Conservation (phyloP, 2,888 invertebrate genomes). For the Conomelus anceps region DNA sequence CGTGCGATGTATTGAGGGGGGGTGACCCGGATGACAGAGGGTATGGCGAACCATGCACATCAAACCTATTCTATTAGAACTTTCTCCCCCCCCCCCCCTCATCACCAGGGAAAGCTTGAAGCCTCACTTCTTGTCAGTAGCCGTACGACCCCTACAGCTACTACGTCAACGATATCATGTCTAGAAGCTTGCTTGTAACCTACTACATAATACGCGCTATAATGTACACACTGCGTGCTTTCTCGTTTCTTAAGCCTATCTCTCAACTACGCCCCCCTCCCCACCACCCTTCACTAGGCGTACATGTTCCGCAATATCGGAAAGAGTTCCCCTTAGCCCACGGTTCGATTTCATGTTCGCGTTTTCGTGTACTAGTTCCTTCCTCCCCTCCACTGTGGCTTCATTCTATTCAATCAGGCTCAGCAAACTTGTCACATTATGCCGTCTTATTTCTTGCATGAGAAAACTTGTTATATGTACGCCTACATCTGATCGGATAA, state of each 20-base stretch:
- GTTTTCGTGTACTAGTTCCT: neutral
- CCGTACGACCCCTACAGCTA: neutral
- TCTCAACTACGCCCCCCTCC: neutral
- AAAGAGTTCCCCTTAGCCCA: neutral
- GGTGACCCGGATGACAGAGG: neutral
- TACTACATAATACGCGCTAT: neutral
- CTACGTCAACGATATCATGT: neutral
- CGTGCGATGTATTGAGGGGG: neutral
- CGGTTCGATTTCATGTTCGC: neutral
- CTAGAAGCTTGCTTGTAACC: neutral
- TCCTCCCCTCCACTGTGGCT: neutral
- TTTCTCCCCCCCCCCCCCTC: neutral
- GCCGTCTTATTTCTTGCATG: neutral
- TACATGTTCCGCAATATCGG: neutral
- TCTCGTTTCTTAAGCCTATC: neutral
- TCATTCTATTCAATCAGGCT: neutral
- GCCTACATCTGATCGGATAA: neutral
- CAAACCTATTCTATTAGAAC: neutral
- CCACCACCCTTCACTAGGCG: neutral
- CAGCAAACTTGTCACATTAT: neutral
- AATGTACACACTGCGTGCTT: neutral
- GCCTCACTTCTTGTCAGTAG: neutral
- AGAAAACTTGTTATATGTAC: neutral
- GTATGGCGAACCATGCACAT: neutral
- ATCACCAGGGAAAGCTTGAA: neutral